These are phyloP conservation scores for Yoshiicerus persimilis DNA, from an alignment of 1,140 invertebrate species.

Conservation along the genomic window DNA sequence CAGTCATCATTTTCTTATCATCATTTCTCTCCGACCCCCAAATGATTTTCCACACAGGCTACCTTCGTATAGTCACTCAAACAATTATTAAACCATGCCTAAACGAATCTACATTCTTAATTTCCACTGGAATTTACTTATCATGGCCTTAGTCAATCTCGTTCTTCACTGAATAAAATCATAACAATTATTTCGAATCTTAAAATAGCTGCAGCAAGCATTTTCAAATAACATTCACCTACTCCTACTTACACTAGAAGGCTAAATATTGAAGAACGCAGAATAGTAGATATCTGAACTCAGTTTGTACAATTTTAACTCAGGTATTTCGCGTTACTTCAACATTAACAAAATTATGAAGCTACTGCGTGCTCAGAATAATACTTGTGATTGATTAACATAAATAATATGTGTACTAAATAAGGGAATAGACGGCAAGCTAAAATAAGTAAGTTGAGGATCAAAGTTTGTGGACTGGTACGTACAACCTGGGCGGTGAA, in stretches of 20 bases:
- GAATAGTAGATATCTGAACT: too few relatives aligned
- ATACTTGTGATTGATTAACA: too few relatives aligned
- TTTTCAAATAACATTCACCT: not conserved
- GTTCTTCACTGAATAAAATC: not conserved
- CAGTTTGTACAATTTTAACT: too few relatives aligned
- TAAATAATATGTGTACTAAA: too few relatives aligned
- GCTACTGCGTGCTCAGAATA: too few relatives aligned
- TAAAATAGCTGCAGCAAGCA: not conserved
- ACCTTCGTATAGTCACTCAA: not conserved
- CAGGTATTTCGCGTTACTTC: too few relatives aligned
- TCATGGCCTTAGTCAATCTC: not conserved
- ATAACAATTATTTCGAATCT: not conserved
- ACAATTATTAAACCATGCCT: not conserved
- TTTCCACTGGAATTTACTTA: not conserved
- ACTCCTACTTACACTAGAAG: not conserved
- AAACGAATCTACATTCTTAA: not conserved
- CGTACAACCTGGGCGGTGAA: not conserved
- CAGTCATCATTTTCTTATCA: slow-evolving; percentile 30
- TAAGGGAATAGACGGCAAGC: too few relatives aligned
- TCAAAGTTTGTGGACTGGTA: too few relatives aligned
- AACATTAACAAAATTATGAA: too few relatives aligned
- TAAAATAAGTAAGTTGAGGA: too few relatives aligned
- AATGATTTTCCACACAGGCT: slow-evolving; percentile 21
- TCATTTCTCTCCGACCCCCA: slow-evolving; percentile 27
- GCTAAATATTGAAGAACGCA: too few relatives aligned